These are phyloP conservation scores for Ooceraea biroi DNA, from an alignment of 1,140 invertebrate genomes.

Conservation along the genomic window DNA sequence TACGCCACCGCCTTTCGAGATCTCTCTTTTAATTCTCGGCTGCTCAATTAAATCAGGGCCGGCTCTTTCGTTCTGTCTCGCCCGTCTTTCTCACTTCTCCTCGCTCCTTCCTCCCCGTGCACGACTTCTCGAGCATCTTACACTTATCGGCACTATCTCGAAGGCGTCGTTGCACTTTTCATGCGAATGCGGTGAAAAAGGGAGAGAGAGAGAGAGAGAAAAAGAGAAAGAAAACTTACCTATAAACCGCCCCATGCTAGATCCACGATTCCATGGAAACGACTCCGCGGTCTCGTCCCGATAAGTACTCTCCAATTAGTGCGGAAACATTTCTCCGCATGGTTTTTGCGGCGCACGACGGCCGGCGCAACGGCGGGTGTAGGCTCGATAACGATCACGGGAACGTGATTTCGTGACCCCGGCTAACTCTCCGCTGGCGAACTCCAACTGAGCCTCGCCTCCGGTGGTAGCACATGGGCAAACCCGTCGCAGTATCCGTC, in stretches of 20 bases:
- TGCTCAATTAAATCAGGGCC: conserved; percentile 84
- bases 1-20: conserved; percentile 60
- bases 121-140: background rate
- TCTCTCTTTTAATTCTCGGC: conserved; percentile 75
- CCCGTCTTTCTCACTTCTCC: background rate
- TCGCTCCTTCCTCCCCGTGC: background rate
- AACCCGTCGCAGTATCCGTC: background rate
- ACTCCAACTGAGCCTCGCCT: conserved; percentile 36
- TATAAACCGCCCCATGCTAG: conserved; percentile 72
- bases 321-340: conserved; percentile 78
- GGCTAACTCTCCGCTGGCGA: conserved; percentile 47
- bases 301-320: conserved; percentile 84
- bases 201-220: too few relatives aligned
- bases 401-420: conserved; percentile 69
- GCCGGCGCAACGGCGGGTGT: background rate
- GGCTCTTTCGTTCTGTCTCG: conserved; percentile 59
- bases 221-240: background rate
- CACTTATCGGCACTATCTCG: conserved; percentile 83
- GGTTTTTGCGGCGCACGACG: conserved; percentile 70
- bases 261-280: conserved; percentile 84
- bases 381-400: conserved; percentile 67
- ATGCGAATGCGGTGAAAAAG: conserved; percentile 67
- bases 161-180: conserved; percentile 79
- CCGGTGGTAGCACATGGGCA: background rate
- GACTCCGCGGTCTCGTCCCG: conserved; percentile 74